Evolutionary conservation across 1,140 invertebrate species (phyloP), one percentile per base, ranked within the genome.

Genomic region (Steinernema khuongi): DNA sequence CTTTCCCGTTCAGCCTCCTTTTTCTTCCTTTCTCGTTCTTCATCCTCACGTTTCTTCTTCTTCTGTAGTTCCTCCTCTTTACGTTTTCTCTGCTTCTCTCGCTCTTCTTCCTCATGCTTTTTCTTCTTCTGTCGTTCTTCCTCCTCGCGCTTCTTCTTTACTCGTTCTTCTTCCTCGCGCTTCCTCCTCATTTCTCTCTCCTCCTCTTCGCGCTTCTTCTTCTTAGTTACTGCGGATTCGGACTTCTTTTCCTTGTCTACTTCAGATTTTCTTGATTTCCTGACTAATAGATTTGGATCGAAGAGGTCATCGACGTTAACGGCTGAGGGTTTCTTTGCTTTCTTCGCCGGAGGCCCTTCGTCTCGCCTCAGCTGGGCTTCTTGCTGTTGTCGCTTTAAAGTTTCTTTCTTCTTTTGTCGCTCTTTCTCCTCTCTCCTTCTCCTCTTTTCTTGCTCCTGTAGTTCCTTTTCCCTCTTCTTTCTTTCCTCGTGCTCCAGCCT

Each of bases 391-490:
- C 41, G 41, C n/a, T n/a, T 43, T n/a, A 43, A 43, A 43, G 41
- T 67, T 2, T n/a, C 60, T 26, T 2, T 67, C 60, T 29, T 67
- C 30, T 4, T n/a, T 67, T 67, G 17, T 67, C 60, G 7, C 60
- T 67, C n/a, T 67, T 7, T 67, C 30, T 7, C 60, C n/a, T n/a
- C 7, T 67, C 4, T n/a, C 17, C 22, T 26, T 4, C 7, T 4
- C 60, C 26, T n/a, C 30, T 67, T 29, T n/a, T 17, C 30, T n/a
- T n/a, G 22, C 2, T 67, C 60, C 60, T 67, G 26, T n/a, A n/a
- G n/a, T n/a, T 67, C n/a, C 60, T 67, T 29, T 67, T 67, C 60
- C 30, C 30, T 29, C n/a, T n/a, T 67, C 60, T n/a, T 67, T 29
- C 60, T 7, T 67, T 67, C 60, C 4, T 67, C 17, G n/a, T 67